Conservation (phyloP, 2,888 invertebrate genomes). For the Drosophila diplacantha region DNA sequence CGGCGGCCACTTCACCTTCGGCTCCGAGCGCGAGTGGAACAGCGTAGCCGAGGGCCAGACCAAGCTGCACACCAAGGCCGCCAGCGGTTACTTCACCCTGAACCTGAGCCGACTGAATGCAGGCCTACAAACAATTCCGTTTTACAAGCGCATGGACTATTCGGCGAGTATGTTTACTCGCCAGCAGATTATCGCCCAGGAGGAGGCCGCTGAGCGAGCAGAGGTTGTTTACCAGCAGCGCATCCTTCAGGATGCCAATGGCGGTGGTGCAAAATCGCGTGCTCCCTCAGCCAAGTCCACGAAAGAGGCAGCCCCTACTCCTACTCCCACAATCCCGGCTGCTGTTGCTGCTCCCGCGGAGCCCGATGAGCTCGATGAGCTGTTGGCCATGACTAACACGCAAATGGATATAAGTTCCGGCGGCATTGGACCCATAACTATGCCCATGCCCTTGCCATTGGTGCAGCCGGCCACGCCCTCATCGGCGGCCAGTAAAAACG, state of each 20-base stretch:
- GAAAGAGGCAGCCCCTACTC: conserved; percentile 20
- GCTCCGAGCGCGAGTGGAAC: conserved; percentile 78
- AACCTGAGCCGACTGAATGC: conserved; percentile 76
- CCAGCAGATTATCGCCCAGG: conserved; percentile 71
- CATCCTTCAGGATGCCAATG: conserved; percentile 60
- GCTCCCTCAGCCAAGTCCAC: conserved; percentile 41
- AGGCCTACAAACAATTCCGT: conserved; percentile 78
- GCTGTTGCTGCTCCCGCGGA: conserved; percentile 35
- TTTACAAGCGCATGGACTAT: conserved; percentile 78
- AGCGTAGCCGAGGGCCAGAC: conserved; percentile 63
- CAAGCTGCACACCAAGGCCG: conserved; percentile 68
- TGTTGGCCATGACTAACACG: conserved; percentile 65
- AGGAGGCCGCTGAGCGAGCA: conserved; percentile 69
- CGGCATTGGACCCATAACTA: conserved; percentile 12
- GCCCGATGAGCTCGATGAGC: conserved; percentile 71
- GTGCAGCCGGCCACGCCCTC: conserved; percentile 44
- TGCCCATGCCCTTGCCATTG: conserved; percentile 33
- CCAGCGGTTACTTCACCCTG: conserved; percentile 77
- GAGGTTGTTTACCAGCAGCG: conserved; percentile 69
- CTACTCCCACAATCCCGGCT: neutral
- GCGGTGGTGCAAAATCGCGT: conserved; percentile 45
- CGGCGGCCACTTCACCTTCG: conserved; percentile 77
- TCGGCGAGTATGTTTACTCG: conserved; percentile 76
- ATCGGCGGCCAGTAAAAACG: conserved; percentile 55
- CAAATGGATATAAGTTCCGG: conserved; percentile 35